Percentiles rank a stretch among this genome's conserved stretches.
These are phyloP conservation scores for Hiodon tergisus DNA, from an alignment of 2,113 vertebrate genomes.

Conservation along the genomic window DNA sequence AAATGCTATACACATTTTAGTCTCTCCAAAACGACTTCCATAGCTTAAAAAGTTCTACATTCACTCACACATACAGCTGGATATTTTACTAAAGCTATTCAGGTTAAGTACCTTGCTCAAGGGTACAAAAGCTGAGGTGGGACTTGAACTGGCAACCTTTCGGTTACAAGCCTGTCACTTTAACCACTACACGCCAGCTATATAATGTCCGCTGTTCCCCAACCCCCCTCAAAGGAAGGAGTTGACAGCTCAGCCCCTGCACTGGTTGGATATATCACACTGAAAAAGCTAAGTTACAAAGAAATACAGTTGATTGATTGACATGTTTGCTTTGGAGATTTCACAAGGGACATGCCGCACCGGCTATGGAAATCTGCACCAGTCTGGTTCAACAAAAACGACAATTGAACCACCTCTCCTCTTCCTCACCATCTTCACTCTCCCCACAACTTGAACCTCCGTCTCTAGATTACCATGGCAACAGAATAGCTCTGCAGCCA, in stretches of 20 bases:
- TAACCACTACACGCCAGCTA: no score
- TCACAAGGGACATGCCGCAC: background rate
- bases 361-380: background rate
- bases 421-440: background rate
- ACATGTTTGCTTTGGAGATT: background rate
- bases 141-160: no score
- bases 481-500: constrained; percentile 65
- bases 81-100: no score
- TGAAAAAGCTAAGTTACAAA: background rate
- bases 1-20: no score
- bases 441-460: constrained; percentile 45
- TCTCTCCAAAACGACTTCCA: no score
- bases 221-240: background rate
- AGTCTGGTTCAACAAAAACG: background rate
- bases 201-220: background rate
- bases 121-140: no score
- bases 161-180: no score
- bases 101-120: no score
- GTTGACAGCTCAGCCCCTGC: background rate
- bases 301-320: background rate
- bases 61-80: no score
- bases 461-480: constrained; percentile 55
- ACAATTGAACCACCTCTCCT: constrained; percentile 10
- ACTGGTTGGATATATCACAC: no score
- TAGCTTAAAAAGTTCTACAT: no score